These are phyloP conservation scores for Ichneumoninae sp. DNA, from an alignment of 2,888 invertebrate genomes.

Conservation along the genomic window DNA sequence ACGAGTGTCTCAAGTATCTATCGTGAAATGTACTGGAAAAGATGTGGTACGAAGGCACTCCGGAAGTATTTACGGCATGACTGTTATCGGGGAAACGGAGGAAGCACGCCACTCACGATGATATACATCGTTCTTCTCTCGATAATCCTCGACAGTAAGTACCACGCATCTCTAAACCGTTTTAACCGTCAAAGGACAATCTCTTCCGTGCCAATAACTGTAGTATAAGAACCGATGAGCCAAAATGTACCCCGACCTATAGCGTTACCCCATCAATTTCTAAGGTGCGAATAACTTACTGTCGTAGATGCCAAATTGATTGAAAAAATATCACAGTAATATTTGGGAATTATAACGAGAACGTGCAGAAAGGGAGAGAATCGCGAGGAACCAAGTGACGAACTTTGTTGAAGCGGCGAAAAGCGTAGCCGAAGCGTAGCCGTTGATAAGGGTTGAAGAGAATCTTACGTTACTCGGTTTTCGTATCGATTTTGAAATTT, in stretches of 20 bases:
- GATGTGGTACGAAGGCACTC: constrained; percentile 74
- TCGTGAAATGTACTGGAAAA: constrained; percentile 79
- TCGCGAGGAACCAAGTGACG: neutral
- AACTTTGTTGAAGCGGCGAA: constrained; percentile 3
- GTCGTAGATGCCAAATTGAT: too few species aligned
- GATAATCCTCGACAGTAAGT: constrained; percentile 77
- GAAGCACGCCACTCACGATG: constrained; percentile 71
- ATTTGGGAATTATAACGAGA: neutral
- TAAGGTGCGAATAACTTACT: too few species aligned
- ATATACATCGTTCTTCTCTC: constrained; percentile 75
- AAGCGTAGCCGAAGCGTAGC: constrained; percentile 20
- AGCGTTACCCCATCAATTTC: too few species aligned
- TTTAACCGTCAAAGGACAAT: neutral
- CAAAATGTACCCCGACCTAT: neutral
- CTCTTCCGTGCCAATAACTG: neutral
- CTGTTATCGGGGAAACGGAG: constrained; percentile 68
- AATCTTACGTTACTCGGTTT: constrained; percentile 41
- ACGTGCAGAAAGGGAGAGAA: neutral
- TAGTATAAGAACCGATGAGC: neutral
- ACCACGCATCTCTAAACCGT: neutral
- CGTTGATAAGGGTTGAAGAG: constrained; percentile 18
- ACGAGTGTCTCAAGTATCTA: constrained; percentile 64
- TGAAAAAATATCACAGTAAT: too few species aligned
- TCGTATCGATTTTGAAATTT: constrained; percentile 43
- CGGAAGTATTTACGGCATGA: constrained; percentile 73